These are phyloP conservation scores for Orycteropus afer DNA, from an alignment of 2,113 vertebrate species.

Conservation along the genomic window DNA sequence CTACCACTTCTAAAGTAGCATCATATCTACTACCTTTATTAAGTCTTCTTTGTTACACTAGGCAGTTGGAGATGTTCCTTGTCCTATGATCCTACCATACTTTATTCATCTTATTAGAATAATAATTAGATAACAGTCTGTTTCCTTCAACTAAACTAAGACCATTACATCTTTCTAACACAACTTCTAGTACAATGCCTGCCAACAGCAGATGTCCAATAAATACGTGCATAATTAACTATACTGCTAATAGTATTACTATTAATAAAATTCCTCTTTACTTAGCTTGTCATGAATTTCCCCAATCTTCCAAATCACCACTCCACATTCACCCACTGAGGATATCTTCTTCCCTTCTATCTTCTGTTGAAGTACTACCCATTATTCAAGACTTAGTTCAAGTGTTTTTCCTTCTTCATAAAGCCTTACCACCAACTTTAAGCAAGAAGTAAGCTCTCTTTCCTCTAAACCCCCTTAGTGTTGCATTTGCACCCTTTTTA, in stretches of 20 bases:
- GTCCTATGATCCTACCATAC: not conserved
- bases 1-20: not conserved
- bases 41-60: not conserved
- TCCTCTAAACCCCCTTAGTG: not conserved
- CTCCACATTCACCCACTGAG: not conserved
- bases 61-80: not conserved
- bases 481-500: not conserved
- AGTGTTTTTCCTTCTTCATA: constrained; percentile 21
- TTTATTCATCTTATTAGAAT: constrained; percentile 6
- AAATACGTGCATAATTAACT: not conserved
- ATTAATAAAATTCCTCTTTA: not conserved
- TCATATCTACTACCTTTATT: too few relatives aligned
- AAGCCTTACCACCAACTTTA: not conserved
- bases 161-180: not conserved
- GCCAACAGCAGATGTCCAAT: not conserved
- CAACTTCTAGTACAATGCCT: not conserved
- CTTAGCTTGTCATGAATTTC: constrained; percentile 22
- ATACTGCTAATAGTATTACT: not conserved
- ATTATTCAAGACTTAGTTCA: not conserved
- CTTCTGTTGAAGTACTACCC: not conserved
- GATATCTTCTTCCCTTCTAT: not conserved
- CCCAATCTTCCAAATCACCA: not conserved
- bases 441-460: not conserved
- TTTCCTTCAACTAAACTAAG: not conserved
- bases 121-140: constrained; percentile 2